phyloP scores from a whole-genome alignment of 2,888 invertebrate species.

The Operophtera brumata region DNA sequence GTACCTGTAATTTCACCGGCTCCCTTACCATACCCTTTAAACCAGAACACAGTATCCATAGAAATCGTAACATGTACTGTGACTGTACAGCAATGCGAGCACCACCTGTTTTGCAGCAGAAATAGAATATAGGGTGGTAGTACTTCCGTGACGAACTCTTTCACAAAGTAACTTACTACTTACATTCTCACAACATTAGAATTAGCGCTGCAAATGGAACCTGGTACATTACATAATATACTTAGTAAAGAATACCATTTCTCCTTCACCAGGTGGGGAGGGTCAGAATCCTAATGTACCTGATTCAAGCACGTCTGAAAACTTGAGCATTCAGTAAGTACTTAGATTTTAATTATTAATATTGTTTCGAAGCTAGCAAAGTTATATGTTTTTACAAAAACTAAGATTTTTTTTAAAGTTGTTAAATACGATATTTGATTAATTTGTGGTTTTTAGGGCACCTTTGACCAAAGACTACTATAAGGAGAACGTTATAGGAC shows the following conservation, averaged over 20 bases:
- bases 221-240: background rate
- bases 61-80: too few relatives aligned
- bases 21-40: too few relatives aligned
- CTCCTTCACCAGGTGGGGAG: conserved; percentile 40
- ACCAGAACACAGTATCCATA: too few relatives aligned
- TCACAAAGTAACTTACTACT: too few relatives aligned
- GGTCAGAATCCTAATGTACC: conserved; percentile 49
- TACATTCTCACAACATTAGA: background rate
- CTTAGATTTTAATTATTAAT: conserved; percentile 2
- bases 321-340: conserved; percentile 53
- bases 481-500: conserved; percentile 30
- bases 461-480: conserved; percentile 39
- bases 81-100: too few relatives aligned
- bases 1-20: too few relatives aligned
- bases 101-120: too few relatives aligned
- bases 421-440: conserved; percentile 9
- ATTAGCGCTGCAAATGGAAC: background rate
- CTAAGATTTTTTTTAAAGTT: background rate
- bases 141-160: too few relatives aligned
- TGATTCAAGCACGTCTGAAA: conserved; percentile 64
- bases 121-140: too few relatives aligned
- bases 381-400: background rate
- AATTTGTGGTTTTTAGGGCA: conserved; percentile 39
- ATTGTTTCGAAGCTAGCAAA: background rate
- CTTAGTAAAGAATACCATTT: background rate